Evolutionary conservation across 2,888 invertebrate species (phyloP), one percentile per base, ranked within the genome.

Genomic region (Sericinus montela): DNA sequence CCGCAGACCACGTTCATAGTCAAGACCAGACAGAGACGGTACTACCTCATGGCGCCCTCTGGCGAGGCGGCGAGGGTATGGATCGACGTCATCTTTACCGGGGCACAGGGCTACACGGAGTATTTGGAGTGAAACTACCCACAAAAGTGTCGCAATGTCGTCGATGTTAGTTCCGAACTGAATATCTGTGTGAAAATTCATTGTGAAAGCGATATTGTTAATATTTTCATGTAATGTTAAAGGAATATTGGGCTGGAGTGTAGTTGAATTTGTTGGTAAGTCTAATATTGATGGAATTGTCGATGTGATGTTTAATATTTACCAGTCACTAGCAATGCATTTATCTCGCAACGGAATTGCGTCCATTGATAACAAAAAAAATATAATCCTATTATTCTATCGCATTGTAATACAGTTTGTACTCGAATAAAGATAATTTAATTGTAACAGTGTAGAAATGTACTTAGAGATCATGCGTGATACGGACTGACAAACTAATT

Each of bases 61-160:
- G 94, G 98, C 6, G 98, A 98, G 73, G 95, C 97, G 0, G 98
- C 98, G 88, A 89, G 98, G 57, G 96, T 98, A 64, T 98, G 98
- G 98, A 97, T 98, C 46, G 98, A 98, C 84, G 96, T 97, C 6
- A 93, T 97, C 43, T 97, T 97, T 82, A 97, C 97, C 0, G 97
- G 97, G 8, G 97, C 97, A 1, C 97, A 97, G 74, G 97, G 96
- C 0, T 97, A 97, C 72, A 87, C 84, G 0, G 89, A 89, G 37
- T 89, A 89, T 56, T 57, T 88, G 45, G 73, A 75, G 43, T 75
- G 63, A 69, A 10, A n/a, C 11, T n/a, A n/a, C n/a, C n/a, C n/a
- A n/a, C n/a, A n/a, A n/a, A n/a, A n/a, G n/a, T n/a, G n/a, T n/a
- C n/a, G n/a, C n/a, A 30, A 30, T 11, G 11, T 11, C 11, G 30